Evolutionary conservation across 2,888 invertebrate genomes (phyloP).

Genomic region (Drosophila putrida): DNA sequence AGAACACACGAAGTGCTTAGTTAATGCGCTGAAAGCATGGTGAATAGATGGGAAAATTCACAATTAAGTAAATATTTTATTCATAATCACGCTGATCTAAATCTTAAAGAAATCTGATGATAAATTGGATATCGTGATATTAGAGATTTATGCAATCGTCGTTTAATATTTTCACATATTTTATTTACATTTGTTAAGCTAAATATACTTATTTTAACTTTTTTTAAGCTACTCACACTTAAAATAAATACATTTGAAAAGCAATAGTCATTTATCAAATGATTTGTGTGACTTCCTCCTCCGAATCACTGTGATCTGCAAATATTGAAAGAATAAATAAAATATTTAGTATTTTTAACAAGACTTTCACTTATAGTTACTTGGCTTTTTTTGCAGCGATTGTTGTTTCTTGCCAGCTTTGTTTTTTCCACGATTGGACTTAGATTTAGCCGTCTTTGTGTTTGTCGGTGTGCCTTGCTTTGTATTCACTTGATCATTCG

Average conservation of each 20-base stretch:
- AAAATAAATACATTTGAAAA: slow-evolving; percentile 1
- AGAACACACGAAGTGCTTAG: too few relatives aligned
- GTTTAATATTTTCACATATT: background rate
- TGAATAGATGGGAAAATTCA: too few relatives aligned
- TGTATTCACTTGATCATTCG: background rate
- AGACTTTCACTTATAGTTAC: background rate
- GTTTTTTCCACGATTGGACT: slow-evolving; percentile 36
- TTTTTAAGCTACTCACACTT: slow-evolving; percentile 7
- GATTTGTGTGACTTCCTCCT: slow-evolving; percentile 59
- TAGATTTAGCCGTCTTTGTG: slow-evolving; percentile 31
- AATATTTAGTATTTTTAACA: background rate
- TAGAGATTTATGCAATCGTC: too few relatives aligned
- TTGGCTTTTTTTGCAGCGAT: slow-evolving; percentile 6
- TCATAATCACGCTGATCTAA: background rate
- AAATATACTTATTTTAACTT: background rate
- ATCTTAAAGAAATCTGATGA: background rate
- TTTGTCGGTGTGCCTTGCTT: background rate
- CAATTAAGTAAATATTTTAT: too few relatives aligned
- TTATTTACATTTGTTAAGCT: background rate
- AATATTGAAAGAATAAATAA: background rate
- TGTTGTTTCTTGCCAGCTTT: slow-evolving; percentile 46
- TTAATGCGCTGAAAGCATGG: too few relatives aligned
- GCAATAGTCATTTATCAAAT: slow-evolving; percentile 9
- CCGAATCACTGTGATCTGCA: slow-evolving; percentile 68
- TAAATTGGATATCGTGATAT: too few relatives aligned